phyloP scores from a whole-genome alignment of 2,888 invertebrate genomes.

The Mythimna pallens region DNA sequence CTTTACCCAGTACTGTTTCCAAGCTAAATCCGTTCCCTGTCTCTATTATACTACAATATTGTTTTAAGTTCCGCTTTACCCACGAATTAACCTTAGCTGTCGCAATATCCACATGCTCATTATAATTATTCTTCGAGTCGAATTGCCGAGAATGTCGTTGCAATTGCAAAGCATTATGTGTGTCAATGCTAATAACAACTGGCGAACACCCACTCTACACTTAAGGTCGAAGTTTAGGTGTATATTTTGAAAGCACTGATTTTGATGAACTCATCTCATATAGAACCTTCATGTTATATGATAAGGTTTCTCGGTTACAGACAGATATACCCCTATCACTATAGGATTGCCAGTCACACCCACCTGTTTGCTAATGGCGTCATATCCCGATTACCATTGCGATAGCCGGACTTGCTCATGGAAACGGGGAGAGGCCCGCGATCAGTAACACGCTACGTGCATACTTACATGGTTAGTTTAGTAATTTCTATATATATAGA shows the following conservation, averaged over 20 bases:
- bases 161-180: slow-evolving; percentile 79
- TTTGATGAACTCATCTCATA: slow-evolving; percentile 71
- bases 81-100: slow-evolving; percentile 61
- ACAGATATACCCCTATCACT: slow-evolving; percentile 36
- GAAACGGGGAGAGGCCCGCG: slow-evolving; percentile 30
- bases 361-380: slow-evolving; percentile 34
- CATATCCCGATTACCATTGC: slow-evolving; percentile 46
- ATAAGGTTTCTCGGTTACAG: not conserved
- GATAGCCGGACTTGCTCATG: slow-evolving; percentile 18
- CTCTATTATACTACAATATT: slow-evolving; percentile 33
- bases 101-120: slow-evolving; percentile 73
- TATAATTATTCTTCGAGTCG: slow-evolving; percentile 74
- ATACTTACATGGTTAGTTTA: slow-evolving; percentile 4
- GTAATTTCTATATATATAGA: slow-evolving; percentile 2
- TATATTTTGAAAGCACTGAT: slow-evolving; percentile 75
- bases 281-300: not conserved
- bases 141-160: slow-evolving; percentile 79
- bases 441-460: slow-evolving; percentile 25
- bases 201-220: slow-evolving; percentile 79
- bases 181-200: slow-evolving; percentile 86
- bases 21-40: slow-evolving; percentile 17
- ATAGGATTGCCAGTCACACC: slow-evolving; percentile 48
- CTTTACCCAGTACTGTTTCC: slow-evolving; percentile 11
- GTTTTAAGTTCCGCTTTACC: slow-evolving; percentile 56
- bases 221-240: slow-evolving; percentile 80